Conservation (phyloP, 2,113 vertebrate genomes). For the pig (Sus scrofa) region DNA sequence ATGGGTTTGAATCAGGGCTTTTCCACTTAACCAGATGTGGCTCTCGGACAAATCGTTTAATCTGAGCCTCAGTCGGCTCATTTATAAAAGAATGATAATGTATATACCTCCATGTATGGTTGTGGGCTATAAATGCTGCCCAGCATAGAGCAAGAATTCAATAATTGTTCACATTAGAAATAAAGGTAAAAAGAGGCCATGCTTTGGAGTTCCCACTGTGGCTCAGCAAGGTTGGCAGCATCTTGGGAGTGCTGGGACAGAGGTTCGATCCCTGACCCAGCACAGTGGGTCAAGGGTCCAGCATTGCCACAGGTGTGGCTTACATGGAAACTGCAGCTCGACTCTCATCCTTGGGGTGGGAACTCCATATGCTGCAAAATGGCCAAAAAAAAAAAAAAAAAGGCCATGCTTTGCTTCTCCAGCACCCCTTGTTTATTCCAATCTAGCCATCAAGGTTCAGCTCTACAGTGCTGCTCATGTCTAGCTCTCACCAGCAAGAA, state of each 20-base stretch:
- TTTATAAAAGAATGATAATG: neutral
- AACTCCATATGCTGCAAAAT: too few species aligned
- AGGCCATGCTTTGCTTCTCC: neutral
- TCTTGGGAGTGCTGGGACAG: too few species aligned
- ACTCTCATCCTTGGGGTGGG: too few species aligned
- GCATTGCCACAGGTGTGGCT: too few species aligned
- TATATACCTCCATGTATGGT: neutral
- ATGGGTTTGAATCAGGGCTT: neutral
- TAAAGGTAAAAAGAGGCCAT: neutral
- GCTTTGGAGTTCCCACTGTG: too few species aligned
- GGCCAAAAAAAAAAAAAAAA: neutral
- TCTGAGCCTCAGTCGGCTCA: neutral
- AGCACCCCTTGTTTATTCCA: neutral
- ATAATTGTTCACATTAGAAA: neutral
- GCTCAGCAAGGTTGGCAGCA: too few species aligned
- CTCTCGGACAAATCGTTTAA: neutral
- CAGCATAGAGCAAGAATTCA: neutral
- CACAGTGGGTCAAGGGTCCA: too few species aligned
- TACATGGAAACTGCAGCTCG: too few species aligned
- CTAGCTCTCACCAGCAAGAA: neutral
- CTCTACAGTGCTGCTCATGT: neutral
- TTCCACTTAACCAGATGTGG: neutral
- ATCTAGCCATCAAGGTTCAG: neutral
- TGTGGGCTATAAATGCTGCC: neutral
- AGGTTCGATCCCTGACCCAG: too few species aligned